Percentiles rank a stretch among this genome's conserved stretches.
These are phyloP conservation scores for Agriopis marginaria DNA, from an alignment of 2,888 invertebrate species.

Conservation along the genomic window DNA sequence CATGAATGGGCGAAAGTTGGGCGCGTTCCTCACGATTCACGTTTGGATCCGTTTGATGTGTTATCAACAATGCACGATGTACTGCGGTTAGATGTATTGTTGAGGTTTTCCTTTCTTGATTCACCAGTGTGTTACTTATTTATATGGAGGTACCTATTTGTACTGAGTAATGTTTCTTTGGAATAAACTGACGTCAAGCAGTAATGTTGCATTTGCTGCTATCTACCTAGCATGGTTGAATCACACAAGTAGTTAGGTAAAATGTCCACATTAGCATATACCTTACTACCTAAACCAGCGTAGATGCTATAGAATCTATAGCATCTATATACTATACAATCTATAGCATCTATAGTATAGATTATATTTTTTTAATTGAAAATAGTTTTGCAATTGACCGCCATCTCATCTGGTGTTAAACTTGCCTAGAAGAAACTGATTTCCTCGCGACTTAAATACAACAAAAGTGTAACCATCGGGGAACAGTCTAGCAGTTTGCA, in stretches of 20 bases:
- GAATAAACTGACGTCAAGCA: constrained; percentile 16
- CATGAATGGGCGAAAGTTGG: constrained; percentile 75
- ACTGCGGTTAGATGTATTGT: constrained; percentile 56
- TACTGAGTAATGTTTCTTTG: constrained; percentile 29
- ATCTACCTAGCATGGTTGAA: not conserved
- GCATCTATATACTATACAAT: no score
- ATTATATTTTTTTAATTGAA: no score
- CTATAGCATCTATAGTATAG: no score
- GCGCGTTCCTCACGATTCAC: constrained; percentile 67
- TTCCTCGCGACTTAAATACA: no score
- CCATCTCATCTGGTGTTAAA: no score
- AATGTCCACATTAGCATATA: no score
- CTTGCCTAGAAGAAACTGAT: no score
- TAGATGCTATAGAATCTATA: no score
- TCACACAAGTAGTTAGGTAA: not conserved
- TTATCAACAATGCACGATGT: constrained; percentile 56
- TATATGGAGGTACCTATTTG: constrained; percentile 22
- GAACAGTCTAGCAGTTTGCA: no score
- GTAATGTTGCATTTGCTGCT: not conserved
- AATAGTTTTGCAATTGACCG: no score
- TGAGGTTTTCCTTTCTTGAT: constrained; percentile 39
- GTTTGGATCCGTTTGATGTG: constrained; percentile 47
- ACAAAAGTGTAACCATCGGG: no score
- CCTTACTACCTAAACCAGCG: no score
- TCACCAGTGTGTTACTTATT: constrained; percentile 22